Evolutionary conservation across 2,113 vertebrate species (phyloP), one percentile per base, ranked within the genome.

Genomic region (Varanus salvator): DNA sequence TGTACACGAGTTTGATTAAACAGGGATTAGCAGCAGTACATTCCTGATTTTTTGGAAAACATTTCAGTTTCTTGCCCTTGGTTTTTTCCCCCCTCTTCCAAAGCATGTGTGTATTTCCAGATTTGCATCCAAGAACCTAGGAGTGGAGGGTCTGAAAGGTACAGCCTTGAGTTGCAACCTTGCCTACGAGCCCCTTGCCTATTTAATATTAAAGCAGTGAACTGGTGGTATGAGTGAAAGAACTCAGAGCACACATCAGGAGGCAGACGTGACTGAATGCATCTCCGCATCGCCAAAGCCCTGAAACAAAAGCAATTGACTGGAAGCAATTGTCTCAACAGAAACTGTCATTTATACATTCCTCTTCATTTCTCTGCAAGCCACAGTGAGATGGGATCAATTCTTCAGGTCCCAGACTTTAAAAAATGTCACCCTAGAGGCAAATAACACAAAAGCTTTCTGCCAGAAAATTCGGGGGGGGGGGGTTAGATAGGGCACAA

Each of bases 231-330:
- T 82, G 84, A 84, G 48, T 76, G 90, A 82, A 88, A 74, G 87
- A 77, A 1, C 3, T 60, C 86, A 91, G 91, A 86, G 8, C 72
- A 84, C 0, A 12, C 72, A 0, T 14, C 69, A 89, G 74, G 82
- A 93, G 90, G 86, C 91, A 92, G 92, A 95, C 89, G 91, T 94
- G 95, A 91, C 92, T 92, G 87, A 87, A 68, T 92, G 93, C 95
- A 94, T 95, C 93, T 95, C 92, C 89, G 6, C 91, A 86, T 75
- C 85, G 90, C 92, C 48, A 1, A 91, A 92, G 87, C 83, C 72
- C 90, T 66, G 86, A 88, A 88, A 88, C 81, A 91, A 91, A 91
- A 85, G 83, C 81, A 15, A 87, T 3, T 0, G 85, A 86, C 87
- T 15, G 86, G 82, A 85, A 95, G 94, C 90, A 92, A 96, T 95